Percentiles rank a stretch among this genome's conserved stretches.
These are phyloP conservation scores for Orthosia cruda DNA, from an alignment of 2,888 invertebrate species.

Conservation along the genomic window DNA sequence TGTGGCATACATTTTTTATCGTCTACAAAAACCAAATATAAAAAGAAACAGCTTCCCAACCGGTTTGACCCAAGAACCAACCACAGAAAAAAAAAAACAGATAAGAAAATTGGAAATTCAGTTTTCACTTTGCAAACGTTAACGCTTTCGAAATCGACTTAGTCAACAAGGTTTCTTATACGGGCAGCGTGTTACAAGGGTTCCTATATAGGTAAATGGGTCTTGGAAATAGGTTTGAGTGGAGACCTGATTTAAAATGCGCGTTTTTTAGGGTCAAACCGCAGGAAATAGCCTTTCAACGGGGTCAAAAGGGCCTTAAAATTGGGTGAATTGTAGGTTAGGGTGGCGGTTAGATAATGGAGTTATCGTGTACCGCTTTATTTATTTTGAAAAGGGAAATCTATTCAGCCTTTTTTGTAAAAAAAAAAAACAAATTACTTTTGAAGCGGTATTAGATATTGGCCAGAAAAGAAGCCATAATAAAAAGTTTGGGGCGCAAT, in stretches of 20 bases:
- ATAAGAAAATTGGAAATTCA: slow-evolving; percentile 43
- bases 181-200: slow-evolving; percentile 18
- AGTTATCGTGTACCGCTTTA: slow-evolving; percentile 48
- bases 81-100: slow-evolving; percentile 21
- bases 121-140: slow-evolving; percentile 48
- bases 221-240: slow-evolving; percentile 36
- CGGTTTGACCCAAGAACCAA: background rate
- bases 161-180: slow-evolving; percentile 5
- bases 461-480: background rate
- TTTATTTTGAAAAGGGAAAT: slow-evolving; percentile 29
- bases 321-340: slow-evolving; percentile 40
- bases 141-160: slow-evolving; percentile 40
- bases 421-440: background rate
- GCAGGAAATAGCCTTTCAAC: slow-evolving; percentile 40
- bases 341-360: slow-evolving; percentile 49
- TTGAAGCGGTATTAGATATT: background rate
- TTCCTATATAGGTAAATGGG: slow-evolving; percentile 27
- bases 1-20: background rate
- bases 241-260: slow-evolving; percentile 47
- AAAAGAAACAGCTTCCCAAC: background rate
- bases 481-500: background rate
- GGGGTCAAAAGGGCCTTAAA: slow-evolving; percentile 42
- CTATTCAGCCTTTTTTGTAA: background rate
- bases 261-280: slow-evolving; percentile 49
- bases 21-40: background rate